Evolutionary conservation across 2,797 vertebrate genomes (phyloP).

Genomic region (Spizella passerina): DNA sequence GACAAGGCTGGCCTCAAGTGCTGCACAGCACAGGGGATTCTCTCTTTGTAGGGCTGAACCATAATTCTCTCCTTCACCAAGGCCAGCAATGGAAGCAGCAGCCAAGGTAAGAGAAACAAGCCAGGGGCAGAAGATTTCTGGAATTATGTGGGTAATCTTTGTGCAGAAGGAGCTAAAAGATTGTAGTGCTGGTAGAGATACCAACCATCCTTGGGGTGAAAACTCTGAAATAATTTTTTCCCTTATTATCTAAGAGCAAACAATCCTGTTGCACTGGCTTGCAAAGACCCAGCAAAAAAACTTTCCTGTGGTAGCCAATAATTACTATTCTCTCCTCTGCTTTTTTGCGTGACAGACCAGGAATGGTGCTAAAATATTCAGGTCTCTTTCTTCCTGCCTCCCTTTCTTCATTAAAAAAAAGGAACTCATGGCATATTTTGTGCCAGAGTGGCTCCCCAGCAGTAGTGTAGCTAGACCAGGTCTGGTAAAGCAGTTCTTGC

Average conservation of each 20-base stretch:
- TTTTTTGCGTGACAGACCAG: not conserved
- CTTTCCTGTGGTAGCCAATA: not conserved
- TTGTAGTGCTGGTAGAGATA: not conserved
- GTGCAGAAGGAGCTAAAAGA: not conserved
- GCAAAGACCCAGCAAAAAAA: not conserved
- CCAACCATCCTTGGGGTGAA: not conserved
- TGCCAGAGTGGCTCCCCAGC: not conserved
- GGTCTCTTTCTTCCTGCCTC: not conserved
- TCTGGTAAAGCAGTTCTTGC: not conserved
- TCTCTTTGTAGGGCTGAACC: constrained; percentile 2
- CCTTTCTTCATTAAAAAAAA: not conserved
- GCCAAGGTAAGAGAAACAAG: not conserved
- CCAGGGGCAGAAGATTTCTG: not conserved
- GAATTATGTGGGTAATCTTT: not conserved
- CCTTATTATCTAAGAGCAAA: not conserved
- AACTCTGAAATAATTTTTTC: not conserved
- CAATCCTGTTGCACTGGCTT: not conserved
- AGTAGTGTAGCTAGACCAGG: not conserved
- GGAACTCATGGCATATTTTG: not conserved
- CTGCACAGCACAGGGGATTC: not conserved
- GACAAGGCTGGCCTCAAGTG: constrained; percentile 15
- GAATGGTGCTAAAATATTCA: not conserved
- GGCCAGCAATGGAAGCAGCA: not conserved
- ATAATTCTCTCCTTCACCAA: not conserved
- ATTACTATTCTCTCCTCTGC: not conserved